Evolutionary conservation across 2,797 vertebrate species (phyloP), one percentile per base, ranked within the genome.

Genomic region (Pyrocephalus nanus): DNA sequence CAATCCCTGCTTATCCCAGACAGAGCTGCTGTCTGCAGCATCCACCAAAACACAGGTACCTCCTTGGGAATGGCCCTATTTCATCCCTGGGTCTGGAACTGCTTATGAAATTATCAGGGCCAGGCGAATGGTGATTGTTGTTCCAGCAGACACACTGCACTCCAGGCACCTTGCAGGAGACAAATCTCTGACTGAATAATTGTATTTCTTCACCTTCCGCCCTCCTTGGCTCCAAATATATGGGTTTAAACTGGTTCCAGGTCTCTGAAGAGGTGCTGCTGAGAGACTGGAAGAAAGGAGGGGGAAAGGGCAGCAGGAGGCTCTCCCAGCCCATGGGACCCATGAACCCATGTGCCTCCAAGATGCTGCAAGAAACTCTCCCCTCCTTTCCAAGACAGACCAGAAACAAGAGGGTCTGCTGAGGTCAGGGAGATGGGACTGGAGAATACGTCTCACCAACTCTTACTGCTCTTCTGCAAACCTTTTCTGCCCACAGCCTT

Each of bases 41-140:
- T 36, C 53, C 1, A 0, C 71, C 65, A 54, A 26, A 77, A 66
- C 1, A 2, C 42, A 72, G 60, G 38, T 47, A 66, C 25, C 25
- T 74, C 77, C 58, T 81, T 7, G 66, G 77, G 38, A 72, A 70
- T 6, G 19, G 48, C 32, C 8, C 0, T 66, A 4, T 73, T 86
- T 88, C 79, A 74, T 61, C 61, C 60, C 36, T 23, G 20, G 23
- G 43, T 48, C 62, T 4, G 0, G 62, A 88, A 47, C 47, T n/a
- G 18, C 30, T 91, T 16, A 89, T 92, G 67, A 64, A 85, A 96
- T 95, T 93, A 96, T 7, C 29, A 32, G 57, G 38, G 18, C 23
- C 38, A 77, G 78, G 94, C 2, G 0, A 87, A 93, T 71, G 48
- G 55, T 5, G 5, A 70, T 34, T 87, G 94, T 82, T 89, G 78